Evolutionary conservation across 2,797 vertebrate species (phyloP).

Genomic region (Staurois parvus): DNA sequence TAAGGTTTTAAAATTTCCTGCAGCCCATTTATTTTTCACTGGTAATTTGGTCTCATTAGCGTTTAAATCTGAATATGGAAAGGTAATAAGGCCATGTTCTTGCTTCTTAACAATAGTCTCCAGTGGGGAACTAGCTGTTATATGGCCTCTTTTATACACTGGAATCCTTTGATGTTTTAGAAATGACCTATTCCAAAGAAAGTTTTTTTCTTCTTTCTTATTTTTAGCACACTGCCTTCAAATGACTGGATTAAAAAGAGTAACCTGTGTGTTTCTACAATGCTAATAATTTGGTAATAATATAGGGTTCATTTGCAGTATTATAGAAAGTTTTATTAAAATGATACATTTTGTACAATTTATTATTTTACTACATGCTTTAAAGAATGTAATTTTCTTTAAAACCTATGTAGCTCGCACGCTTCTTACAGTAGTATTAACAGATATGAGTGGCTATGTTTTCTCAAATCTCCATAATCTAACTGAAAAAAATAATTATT

Average conservation of each 20-base stretch:
- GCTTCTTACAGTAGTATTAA: neutral
- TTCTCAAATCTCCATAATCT: neutral
- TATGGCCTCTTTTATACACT: conserved; percentile 1
- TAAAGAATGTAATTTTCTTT: neutral
- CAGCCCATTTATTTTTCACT: conserved; percentile 19
- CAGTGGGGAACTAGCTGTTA: conserved; percentile 5
- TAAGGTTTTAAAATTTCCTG: neutral
- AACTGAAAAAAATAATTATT: neutral
- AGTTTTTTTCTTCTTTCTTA: neutral
- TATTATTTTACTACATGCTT: neutral
- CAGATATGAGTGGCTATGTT: neutral
- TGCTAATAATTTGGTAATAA: neutral
- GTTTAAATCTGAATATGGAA: conserved; percentile 28
- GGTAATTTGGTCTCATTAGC: conserved; percentile 31
- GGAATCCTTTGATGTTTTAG: conserved; percentile 31
- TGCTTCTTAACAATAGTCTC: conserved; percentile 13
- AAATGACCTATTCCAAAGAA: conserved; percentile 3
- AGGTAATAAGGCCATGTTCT: conserved; percentile 23
- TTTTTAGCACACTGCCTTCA: neutral
- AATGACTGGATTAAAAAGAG: neutral
- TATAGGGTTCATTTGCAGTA: neutral
- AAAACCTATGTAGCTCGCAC: neutral
- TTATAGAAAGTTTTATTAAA: neutral
- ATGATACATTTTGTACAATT: neutral
- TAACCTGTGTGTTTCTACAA: neutral